phyloP scores from a whole-genome alignment of 2,797 vertebrate genomes.

The Lacerta agilis region DNA sequence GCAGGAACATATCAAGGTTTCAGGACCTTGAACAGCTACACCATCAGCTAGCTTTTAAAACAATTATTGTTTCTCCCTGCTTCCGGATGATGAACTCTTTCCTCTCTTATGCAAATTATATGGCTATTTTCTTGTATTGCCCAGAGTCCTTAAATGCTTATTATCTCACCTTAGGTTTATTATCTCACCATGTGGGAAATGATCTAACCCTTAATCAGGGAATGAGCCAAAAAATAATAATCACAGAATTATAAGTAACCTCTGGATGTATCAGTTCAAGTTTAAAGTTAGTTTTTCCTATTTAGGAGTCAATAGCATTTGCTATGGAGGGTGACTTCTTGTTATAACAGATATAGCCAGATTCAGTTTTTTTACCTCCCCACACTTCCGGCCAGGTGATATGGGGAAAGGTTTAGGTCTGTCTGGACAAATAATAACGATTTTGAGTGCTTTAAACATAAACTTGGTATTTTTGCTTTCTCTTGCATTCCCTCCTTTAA shows the following conservation, averaged over 20 bases:
- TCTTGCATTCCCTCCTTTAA: background rate
- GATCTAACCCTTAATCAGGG: background rate
- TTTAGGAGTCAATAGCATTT: background rate
- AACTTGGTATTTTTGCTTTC: background rate
- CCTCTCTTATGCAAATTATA: background rate
- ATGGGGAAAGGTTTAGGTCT: too few species aligned
- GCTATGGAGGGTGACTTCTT: background rate
- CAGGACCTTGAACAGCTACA: conserved; percentile 69
- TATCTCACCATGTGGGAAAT: background rate
- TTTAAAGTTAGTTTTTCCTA: background rate
- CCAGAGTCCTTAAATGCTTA: background rate
- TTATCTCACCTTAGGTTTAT: background rate
- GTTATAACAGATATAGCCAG: background rate
- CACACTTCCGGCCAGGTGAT: too few species aligned
- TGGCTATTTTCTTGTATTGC: background rate
- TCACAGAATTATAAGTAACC: background rate
- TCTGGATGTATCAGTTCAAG: background rate
- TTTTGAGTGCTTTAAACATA: background rate
- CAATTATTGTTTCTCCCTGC: background rate
- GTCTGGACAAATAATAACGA: background rate
- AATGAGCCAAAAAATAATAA: background rate
- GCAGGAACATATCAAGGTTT: background rate
- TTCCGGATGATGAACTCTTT: background rate
- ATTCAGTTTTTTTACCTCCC: background rate
- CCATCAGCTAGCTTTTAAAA: rapidly evolving